Evolutionary conservation across 2,113 vertebrate genomes (phyloP).

Genomic region (Seriola dumerili): DNA sequence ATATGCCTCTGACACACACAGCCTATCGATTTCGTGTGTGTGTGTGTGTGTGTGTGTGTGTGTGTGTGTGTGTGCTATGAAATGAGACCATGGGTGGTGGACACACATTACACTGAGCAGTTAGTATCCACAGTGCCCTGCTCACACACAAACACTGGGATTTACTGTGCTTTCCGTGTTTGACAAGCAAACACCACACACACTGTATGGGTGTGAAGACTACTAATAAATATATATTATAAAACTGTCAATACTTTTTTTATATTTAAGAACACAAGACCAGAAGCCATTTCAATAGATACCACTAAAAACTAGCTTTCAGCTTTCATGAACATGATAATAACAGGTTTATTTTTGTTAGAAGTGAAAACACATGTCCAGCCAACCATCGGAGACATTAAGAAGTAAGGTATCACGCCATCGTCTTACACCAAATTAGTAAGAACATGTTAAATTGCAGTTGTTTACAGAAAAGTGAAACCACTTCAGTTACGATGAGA

Average conservation of each 20-base stretch:
- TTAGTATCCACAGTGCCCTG: not conserved
- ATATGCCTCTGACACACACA: slow-evolving; percentile 29
- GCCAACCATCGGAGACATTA: not conserved
- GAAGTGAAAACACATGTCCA: slow-evolving; percentile 4
- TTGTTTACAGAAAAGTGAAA: not conserved
- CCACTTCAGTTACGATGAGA: not conserved
- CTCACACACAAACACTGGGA: not conserved
- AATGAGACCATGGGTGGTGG: slow-evolving; percentile 10
- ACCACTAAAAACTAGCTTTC: slow-evolving; percentile 7
- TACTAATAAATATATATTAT: not conserved
- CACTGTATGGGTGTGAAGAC: not conserved
- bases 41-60: not conserved
- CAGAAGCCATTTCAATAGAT: slow-evolving; percentile 7
- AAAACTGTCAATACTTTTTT: not conserved
- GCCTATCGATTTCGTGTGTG: slow-evolving; percentile 29
- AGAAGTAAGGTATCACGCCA: not conserved
- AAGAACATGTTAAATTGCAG: not conserved
- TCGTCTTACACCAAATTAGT: not conserved
- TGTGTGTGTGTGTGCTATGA: slow-evolving; percentile 8
- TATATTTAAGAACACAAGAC: not conserved
- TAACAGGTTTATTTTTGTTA: not conserved
- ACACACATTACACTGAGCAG: not conserved
- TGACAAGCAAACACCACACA: not conserved
- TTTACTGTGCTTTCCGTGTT: not conserved
- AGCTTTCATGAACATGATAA: not conserved